Conservation (phyloP, 30 jellyfish, hydroid and myxozoan genomes). For the Mastigias papua region DNA sequence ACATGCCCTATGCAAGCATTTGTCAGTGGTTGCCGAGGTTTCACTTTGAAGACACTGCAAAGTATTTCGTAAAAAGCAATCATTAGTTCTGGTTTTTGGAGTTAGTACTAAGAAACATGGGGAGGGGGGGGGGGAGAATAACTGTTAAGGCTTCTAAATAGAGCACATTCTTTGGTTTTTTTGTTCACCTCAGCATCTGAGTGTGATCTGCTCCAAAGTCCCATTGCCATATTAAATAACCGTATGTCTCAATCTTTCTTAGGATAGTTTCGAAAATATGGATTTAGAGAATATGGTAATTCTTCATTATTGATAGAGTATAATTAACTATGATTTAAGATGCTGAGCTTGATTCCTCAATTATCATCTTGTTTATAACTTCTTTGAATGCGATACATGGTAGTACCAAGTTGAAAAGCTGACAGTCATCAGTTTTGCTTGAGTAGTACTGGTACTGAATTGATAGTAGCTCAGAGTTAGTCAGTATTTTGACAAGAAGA, state of each 20-base stretch:
- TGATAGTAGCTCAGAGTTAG: too few species aligned
- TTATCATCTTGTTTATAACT: neutral
- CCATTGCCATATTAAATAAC: neutral
- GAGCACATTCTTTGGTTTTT: neutral
- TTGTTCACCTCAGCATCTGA: neutral
- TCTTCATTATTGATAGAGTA: neutral
- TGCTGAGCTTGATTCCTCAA: too few species aligned
- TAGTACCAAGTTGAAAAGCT: too few species aligned
- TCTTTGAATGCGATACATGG: neutral
- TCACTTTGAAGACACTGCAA: too few species aligned
- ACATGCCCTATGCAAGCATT: too few species aligned
- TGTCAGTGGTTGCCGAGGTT: too few species aligned
- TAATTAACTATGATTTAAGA: too few species aligned
- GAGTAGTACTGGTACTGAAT: too few species aligned
- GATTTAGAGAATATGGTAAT: neutral
- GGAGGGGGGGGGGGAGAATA: neutral
- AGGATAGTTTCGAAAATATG: slow-evolving; percentile 3
- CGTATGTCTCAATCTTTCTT: neutral
- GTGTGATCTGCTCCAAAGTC: neutral
- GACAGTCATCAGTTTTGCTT: too few species aligned
- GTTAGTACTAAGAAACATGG: neutral
- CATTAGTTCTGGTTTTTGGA: too few species aligned
- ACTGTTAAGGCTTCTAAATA: neutral
- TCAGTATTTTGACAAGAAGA: too few species aligned
- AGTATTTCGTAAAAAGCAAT: too few species aligned